A percentile compares a stretch with the other conserved stretches of the same genome.
Conservation (phyloP, 64 coral and sea anemone species). For the Montipora capricornis region DNA sequence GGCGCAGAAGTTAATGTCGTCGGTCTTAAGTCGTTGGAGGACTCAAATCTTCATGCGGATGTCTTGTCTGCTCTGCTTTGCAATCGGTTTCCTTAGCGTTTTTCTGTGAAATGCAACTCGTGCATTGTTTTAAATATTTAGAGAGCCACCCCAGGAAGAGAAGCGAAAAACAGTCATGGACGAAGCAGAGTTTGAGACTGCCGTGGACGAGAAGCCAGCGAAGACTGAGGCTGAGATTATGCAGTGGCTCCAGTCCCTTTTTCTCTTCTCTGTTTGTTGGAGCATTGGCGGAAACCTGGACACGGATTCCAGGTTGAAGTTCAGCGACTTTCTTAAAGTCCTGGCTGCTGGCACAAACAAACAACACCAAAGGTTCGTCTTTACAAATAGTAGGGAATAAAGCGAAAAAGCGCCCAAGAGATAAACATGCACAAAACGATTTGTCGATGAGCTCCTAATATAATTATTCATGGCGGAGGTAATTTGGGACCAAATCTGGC, state of each 20-base stretch:
- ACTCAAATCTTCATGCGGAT: too few species aligned
- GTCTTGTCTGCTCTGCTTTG: too few species aligned
- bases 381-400: not conserved
- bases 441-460: too few species aligned
- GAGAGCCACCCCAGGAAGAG: constrained; percentile 48
- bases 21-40: too few species aligned
- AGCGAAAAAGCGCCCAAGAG: not conserved
- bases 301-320: constrained; percentile 87
- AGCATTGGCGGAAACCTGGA: constrained; percentile 88
- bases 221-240: constrained; percentile 83
- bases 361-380: constrained; percentile 85
- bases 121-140: not conserved
- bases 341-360: constrained; percentile 90
- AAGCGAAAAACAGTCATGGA: constrained; percentile 59
- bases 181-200: constrained; percentile 46
- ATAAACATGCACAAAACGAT: too few species aligned
- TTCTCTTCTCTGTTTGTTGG: constrained; percentile 93
- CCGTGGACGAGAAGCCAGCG: constrained; percentile 79
- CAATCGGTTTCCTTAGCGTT: too few species aligned
- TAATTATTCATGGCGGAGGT: too few species aligned
- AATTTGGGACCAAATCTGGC: too few species aligned
- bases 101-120: not conserved
- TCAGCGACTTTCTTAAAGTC: constrained; percentile 96
- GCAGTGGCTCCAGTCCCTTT: constrained; percentile 96
- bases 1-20: too few species aligned